Evolutionary conservation across 64 coral and sea anemone species (phyloP), one percentile per base, ranked within the genome.

Genomic region (Pocillopora verrucosa): DNA sequence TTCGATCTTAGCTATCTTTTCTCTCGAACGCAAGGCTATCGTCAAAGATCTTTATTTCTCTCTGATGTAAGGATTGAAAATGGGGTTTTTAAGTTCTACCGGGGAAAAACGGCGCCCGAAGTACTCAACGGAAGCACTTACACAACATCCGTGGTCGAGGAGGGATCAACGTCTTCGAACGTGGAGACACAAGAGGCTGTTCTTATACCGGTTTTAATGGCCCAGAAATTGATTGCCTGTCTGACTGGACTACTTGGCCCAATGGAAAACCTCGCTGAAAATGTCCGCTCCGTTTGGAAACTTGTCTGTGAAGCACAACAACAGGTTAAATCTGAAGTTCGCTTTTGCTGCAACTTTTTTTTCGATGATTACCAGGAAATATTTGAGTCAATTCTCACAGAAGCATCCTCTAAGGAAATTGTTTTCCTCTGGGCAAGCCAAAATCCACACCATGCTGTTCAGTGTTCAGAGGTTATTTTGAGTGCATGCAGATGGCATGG

Each of bases 401-500:
- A 85, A 13, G 65, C 82, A 11, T 85, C 37, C 13, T 85, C 82
- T 16, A 85, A 6, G 70, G 82, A 85, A 70, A 13, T 57, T n/a
- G n/a, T 73, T 9, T 45, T 85, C 16, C 37, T 24, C 22, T 85
- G 82, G 82, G 82, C 36, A 9, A 72, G 24, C 1, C 1, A 56
- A 25, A 15, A 85, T 22, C 36, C 36, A 10, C 82, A 85, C 16
- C 65, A 72, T 65, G 3, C 26, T 37, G 56, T 11, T 6, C 82
- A 85, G n/a, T 85, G 82, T 5, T 85, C 82, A 22, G 65, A 72
- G 10, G 61, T 85, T 57, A 56, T 85, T 85, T 67, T 85, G 19
- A 72, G 56, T 15, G 36, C 82, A 20, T 56, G 63, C n/a, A 70
- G 26, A 37, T 25, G n/a, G 37, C 69, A 34, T 13, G 5, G 16